These are phyloP conservation scores for Diglossa cyanea DNA, from an alignment of 2,797 vertebrate genomes.

Conservation along the genomic window DNA sequence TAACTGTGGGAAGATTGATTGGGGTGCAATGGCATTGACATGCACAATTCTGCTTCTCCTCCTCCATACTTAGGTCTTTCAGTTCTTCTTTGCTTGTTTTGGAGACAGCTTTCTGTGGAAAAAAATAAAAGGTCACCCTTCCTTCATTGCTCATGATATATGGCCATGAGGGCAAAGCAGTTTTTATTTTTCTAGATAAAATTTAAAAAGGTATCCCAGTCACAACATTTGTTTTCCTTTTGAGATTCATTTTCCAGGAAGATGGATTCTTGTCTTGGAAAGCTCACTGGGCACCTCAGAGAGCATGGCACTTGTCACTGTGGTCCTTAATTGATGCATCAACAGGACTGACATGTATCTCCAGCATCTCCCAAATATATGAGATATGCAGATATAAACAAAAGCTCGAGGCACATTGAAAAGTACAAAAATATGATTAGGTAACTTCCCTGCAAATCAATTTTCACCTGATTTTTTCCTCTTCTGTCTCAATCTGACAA, in stretches of 20 bases:
- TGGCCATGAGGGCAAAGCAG: neutral
- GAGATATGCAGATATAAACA: neutral
- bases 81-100: neutral
- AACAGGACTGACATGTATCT: neutral
- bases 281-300: neutral
- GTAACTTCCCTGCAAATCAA: neutral
- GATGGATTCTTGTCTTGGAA: neutral
- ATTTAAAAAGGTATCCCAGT: neutral
- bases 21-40: fast-evolving
- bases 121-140: neutral
- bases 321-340: neutral
- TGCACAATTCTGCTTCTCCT: neutral
- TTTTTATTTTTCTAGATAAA: neutral
- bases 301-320: neutral
- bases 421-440: neutral
- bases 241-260: neutral
- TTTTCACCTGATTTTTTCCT: neutral
- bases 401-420: neutral
- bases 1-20: fast-evolving
- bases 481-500: neutral
- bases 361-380: neutral
- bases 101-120: neutral
- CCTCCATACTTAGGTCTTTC: neutral
- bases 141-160: neutral
- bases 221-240: neutral